Conservation (phyloP, 1,140 invertebrate genomes). For the Papilio helenus region DNA sequence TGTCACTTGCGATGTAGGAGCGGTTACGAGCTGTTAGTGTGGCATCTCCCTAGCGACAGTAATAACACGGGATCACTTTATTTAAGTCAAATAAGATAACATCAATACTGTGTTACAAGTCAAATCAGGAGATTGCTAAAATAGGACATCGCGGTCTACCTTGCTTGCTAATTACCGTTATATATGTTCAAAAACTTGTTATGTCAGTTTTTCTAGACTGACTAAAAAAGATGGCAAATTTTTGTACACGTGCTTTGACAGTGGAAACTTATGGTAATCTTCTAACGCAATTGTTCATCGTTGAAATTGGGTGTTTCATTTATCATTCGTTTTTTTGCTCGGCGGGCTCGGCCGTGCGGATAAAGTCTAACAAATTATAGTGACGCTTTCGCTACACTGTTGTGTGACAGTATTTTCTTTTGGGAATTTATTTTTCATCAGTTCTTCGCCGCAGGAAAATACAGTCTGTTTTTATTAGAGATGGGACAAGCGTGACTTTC, state of each 20-base stretch:
- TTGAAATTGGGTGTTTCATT: slow-evolving; percentile 46
- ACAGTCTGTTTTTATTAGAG: slow-evolving; percentile 37
- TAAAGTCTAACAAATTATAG: slow-evolving; percentile 49
- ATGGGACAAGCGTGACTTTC: slow-evolving; percentile 36
- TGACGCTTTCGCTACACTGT: slow-evolving; percentile 19
- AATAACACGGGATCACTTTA: neutral
- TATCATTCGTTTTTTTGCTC: slow-evolving; percentile 55
- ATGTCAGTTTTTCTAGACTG: neutral
- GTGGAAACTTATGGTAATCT: neutral
- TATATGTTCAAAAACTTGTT: neutral
- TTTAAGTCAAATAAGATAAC: neutral
- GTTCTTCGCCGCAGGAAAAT: slow-evolving; percentile 35
- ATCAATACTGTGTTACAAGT: neutral
- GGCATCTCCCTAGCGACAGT: neutral
- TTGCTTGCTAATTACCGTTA: neutral
- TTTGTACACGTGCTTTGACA: neutral
- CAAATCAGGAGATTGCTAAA: neutral
- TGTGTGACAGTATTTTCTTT: slow-evolving; percentile 46
- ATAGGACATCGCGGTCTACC: neutral
- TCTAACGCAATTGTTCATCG: slow-evolving; percentile 17
- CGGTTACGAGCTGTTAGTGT: neutral
- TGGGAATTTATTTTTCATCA: slow-evolving; percentile 41
- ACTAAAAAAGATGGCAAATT: neutral
- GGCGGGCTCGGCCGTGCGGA: slow-evolving; percentile 35
- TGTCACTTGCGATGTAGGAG: neutral